Percentiles rank a stretch among this genome's conserved stretches.
Conservation (phyloP, 2,797 vertebrate genomes). For the Menidia menidia region DNA sequence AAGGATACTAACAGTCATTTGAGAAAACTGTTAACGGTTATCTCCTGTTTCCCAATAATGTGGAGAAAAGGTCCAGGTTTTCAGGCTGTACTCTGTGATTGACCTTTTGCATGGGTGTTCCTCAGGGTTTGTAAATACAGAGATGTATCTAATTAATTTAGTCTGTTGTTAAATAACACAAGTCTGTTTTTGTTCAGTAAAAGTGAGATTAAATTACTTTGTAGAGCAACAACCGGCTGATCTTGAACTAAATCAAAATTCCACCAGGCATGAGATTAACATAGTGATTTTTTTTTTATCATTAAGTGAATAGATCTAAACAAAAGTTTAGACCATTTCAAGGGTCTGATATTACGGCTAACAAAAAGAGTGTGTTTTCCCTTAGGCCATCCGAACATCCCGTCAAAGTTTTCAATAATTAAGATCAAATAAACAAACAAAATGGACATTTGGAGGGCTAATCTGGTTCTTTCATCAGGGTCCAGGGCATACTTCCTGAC, state of each 20-base stretch:
- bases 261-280: too few relatives aligned
- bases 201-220: background rate
- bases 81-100: background rate
- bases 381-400: slow-evolving; percentile 17
- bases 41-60: slow-evolving; percentile 3
- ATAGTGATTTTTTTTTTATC: background rate
- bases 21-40: too few relatives aligned
- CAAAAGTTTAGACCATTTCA: slow-evolving; percentile 12
- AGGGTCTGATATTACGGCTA: slow-evolving; percentile 4
- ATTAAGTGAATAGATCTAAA: background rate
- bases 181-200: background rate
- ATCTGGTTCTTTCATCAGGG: slow-evolving; percentile 78
- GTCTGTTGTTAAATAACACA: too few relatives aligned
- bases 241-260: background rate
- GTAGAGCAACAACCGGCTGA: background rate
- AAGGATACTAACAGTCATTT: too few relatives aligned
- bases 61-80: slow-evolving; percentile 23
- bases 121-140: too few relatives aligned
- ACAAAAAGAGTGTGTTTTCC: slow-evolving; percentile 18
- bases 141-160: too few relatives aligned
- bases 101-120: too few relatives aligned
- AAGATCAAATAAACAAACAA: slow-evolving; percentile 72
- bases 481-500: slow-evolving; percentile 77
- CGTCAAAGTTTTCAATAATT: slow-evolving; percentile 55
- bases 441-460: slow-evolving; percentile 62